These are phyloP conservation scores for Thamnophis elegans DNA, from an alignment of 2,797 vertebrate species.

Conservation along the genomic window DNA sequence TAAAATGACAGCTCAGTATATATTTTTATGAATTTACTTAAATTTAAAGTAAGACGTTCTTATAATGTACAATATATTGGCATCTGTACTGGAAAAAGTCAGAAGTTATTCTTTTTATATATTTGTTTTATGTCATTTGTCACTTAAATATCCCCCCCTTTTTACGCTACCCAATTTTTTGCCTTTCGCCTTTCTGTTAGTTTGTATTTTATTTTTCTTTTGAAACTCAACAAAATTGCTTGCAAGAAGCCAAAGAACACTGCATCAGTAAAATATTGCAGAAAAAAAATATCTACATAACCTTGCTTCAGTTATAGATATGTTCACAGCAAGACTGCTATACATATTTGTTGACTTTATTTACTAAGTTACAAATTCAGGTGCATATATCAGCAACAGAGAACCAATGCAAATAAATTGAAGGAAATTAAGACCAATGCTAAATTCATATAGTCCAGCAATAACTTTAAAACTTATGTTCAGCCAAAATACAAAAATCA, in stretches of 20 bases:
- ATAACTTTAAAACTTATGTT: background rate
- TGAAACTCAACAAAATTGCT: background rate
- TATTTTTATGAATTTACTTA: background rate
- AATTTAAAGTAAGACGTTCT: background rate
- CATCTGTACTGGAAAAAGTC: background rate
- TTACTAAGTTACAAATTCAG: background rate
- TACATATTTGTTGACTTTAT: background rate
- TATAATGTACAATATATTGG: background rate
- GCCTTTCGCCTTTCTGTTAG: background rate
- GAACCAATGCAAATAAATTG: background rate
- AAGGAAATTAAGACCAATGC: background rate
- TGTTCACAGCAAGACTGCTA: background rate
- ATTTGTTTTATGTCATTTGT: background rate
- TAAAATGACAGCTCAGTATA: background rate
- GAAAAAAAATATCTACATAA: background rate
- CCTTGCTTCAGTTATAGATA: background rate
- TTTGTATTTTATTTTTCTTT: background rate
- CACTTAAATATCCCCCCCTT: background rate
- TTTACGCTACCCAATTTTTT: background rate
- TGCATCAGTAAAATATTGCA: background rate
- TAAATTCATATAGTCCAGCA: background rate
- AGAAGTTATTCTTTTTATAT: background rate
- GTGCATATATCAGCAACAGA: background rate
- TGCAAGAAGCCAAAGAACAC: background rate
- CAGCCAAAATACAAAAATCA: background rate